Conservation (phyloP, 2,797 vertebrate genomes). For the Lateolabrax maculatus region DNA sequence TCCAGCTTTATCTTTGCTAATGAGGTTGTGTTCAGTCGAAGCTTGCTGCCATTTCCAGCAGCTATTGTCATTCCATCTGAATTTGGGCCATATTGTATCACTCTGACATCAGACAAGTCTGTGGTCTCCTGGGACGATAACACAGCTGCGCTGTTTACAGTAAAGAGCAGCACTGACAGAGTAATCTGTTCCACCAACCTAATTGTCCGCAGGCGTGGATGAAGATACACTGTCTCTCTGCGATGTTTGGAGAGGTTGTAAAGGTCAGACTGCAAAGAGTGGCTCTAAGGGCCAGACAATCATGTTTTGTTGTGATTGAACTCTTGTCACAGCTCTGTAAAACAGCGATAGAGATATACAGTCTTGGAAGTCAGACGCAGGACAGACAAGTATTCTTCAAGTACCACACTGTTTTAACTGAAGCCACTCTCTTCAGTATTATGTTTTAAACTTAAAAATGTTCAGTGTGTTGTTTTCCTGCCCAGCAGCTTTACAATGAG, state of each 20-base stretch:
- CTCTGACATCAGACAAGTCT: conserved; percentile 28
- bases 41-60: conserved; percentile 38
- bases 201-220: conserved; percentile 59
- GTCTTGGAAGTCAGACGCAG: conserved; percentile 15
- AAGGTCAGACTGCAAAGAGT: conserved; percentile 72
- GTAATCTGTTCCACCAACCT: conserved; percentile 60
- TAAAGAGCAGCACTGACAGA: conserved; percentile 68
- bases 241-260: conserved; percentile 50
- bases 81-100: conserved; percentile 55
- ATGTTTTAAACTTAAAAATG: conserved; percentile 9
- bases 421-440: not conserved
- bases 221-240: conserved; percentile 61
- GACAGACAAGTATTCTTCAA: conserved; percentile 25
- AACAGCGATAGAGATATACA: conserved; percentile 10
- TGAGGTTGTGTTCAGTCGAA: conserved; percentile 55
- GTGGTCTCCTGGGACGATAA: conserved; percentile 46
- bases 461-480: not conserved
- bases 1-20: conserved; percentile 66
- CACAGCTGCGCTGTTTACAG: conserved; percentile 59
- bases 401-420: not conserved
- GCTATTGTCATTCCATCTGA: conserved; percentile 61
- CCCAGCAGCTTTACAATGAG: not conserved
- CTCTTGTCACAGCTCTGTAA: conserved; percentile 18
- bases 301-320: conserved; percentile 52
- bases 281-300: conserved; percentile 54